A percentile compares a stretch with the other conserved stretches of the same genome.
These are phyloP conservation scores for Eumeta japonica DNA, from an alignment of 1,140 invertebrate species.

Conservation along the genomic window DNA sequence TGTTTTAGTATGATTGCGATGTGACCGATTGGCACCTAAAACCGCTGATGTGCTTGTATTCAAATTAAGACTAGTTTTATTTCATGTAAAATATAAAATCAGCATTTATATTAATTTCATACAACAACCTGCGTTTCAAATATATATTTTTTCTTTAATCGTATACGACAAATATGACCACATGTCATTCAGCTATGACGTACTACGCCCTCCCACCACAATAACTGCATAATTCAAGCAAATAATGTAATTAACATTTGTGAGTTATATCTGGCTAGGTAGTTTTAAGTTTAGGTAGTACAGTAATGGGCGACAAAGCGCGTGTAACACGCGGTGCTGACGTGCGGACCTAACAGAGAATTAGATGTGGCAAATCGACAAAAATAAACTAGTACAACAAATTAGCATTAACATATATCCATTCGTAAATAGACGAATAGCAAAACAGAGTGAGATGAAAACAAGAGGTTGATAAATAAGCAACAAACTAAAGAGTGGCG, in stretches of 20 bases:
- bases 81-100: no score
- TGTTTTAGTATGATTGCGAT: constrained; percentile 53
- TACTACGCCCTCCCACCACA: not conserved
- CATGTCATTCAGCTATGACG: constrained; percentile 6
- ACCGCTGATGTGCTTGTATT: no score
- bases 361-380: constrained; percentile 6
- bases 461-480: constrained; percentile 42
- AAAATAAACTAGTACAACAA: constrained; percentile 38
- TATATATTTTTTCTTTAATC: constrained; percentile 34
- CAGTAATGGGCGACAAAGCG: not conserved
- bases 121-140: not conserved
- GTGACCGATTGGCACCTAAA: no score
- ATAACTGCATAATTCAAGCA: constrained; percentile 16
- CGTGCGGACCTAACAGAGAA: constrained; percentile 26
- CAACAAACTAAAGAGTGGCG: constrained; percentile 37
- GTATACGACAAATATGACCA: constrained; percentile 45
- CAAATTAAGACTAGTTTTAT: no score
- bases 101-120: no score
- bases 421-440: constrained; percentile 48
- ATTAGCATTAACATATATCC: constrained; percentile 45
- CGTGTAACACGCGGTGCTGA: constrained; percentile 15
- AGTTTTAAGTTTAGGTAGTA: no score
- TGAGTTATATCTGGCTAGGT: not conserved
- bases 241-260: constrained; percentile 14
- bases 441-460: constrained; percentile 33